A percentile compares a stretch with the other conserved stretches of the same genome.
phyloP scores from a whole-genome alignment of 2,113 vertebrate species.

The Notiomystis cincta region DNA sequence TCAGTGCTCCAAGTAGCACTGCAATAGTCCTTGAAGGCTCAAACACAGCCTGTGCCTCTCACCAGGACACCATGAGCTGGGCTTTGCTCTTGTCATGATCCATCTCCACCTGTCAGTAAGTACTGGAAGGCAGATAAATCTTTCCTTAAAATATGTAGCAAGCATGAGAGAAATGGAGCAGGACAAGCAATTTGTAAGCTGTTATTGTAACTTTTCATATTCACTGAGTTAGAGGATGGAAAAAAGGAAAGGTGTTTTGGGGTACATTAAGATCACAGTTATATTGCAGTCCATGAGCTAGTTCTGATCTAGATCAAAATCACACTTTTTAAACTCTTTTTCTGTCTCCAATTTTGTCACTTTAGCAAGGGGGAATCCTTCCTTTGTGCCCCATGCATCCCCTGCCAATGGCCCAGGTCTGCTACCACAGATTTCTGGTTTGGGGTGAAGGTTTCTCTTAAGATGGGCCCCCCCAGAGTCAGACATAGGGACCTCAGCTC shows the following conservation, averaged over 20 bases:
- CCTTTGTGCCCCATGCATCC: not conserved
- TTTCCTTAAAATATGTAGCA: not conserved
- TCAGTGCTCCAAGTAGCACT: not conserved
- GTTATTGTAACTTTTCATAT: not conserved
- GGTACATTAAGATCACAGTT: not conserved
- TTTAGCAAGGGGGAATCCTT: not conserved
- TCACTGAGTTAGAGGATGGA: not conserved
- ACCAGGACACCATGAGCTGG: not conserved
- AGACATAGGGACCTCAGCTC: not conserved
- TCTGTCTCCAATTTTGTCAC: not conserved
- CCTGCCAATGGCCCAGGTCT: not conserved
- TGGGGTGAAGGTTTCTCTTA: not conserved
- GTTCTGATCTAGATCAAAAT: not conserved
- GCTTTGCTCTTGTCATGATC: not conserved
- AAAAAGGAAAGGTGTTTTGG: not conserved
- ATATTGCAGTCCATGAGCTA: fast-evolving
- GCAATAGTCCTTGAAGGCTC: not conserved
- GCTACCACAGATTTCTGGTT: not conserved
- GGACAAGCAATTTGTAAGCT: not conserved
- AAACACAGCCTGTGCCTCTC: not conserved
- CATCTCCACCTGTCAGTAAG: not conserved
- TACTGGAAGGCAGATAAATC: not conserved
- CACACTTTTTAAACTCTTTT: not conserved
- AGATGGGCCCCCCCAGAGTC: not conserved
- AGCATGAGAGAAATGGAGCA: not conserved